A percentile compares a stretch with the other conserved stretches of the same genome.
Evolutionary conservation across 1,140 invertebrate genomes (phyloP).

Genomic region (Penaeus vannamei): DNA sequence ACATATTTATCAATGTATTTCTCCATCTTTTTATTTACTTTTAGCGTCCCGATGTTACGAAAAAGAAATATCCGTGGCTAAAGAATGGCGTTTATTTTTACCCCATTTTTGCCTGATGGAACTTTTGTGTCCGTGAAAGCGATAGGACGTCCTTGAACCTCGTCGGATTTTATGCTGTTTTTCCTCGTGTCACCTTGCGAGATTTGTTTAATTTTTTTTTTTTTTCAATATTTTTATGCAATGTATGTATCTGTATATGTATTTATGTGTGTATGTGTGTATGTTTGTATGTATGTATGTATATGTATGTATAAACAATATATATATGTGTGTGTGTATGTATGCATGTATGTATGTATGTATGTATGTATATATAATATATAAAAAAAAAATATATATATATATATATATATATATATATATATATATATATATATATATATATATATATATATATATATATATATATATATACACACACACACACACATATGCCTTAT

Average conservation of each 20-base stretch:
- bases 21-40: too few relatives aligned
- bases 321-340: background rate
- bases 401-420: conserved; percentile 18
- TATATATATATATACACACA: background rate
- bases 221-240: background rate
- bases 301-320: conserved; percentile 9
- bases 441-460: background rate
- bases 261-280: conserved; percentile 23
- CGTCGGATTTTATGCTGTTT: too few relatives aligned
- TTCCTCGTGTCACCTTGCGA: background rate
- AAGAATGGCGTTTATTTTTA: too few relatives aligned
- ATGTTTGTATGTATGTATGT: conserved; percentile 2
- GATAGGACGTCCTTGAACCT: too few relatives aligned
- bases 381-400: background rate
- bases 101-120: too few relatives aligned
- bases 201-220: background rate
- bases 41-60: too few relatives aligned
- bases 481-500: too few relatives aligned
- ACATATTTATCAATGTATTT: too few relatives aligned
- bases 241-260: conserved; percentile 22
- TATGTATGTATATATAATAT: background rate
- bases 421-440: background rate
- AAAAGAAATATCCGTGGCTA: too few relatives aligned
- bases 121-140: too few relatives aligned
- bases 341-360: background rate